Evolutionary conservation across 2,797 vertebrate species (phyloP), one percentile per base, ranked within the genome.

Genomic region (Xyrichtys novacula): DNA sequence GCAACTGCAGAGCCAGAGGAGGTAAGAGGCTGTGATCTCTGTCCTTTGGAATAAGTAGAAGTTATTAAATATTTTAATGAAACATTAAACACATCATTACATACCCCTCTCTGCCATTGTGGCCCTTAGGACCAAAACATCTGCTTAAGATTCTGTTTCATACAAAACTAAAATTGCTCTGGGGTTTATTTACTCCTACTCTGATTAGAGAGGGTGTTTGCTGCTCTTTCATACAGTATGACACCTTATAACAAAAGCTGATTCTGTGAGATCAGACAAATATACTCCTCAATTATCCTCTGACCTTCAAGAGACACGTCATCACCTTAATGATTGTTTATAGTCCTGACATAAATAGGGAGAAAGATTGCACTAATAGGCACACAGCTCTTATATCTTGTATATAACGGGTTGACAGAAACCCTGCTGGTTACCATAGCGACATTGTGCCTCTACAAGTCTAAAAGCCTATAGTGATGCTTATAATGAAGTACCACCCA

Each of bases 1-100:
- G 96, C 96, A 74, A 99, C 97, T 0, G 97, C 98, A 54, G 97
- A 99, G 83, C 96, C 94, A 23, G 95, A 98, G 83, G 98, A 99
- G 96, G 98, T 99, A 88, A 94, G 95, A 69, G 8, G 25, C 32
- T 32, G 50, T 16, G 9, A 22, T 29, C 16, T 65, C 20, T 26
- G 1, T 68, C 56, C 48, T 48, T 0, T 42, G 20, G 22, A 43
- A 7, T 25, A 49, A 52, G 34, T 48, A 17, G 29, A 8, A n/a
- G 15, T 47, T 32, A 67, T 50, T 1, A 38, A 16, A 34, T 14
- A 22, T 26, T 26, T 11, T 7, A 8, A 46, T 57, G 8, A 64
- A 20, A 46, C 23, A 67, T 76, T 62, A 11, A 66, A 29, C 48
- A 65, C 8, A 50, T 65, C 20, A 4, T 17, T 10, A 23, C 11